Evolutionary conservation across 2,113 vertebrate genomes (phyloP).

Genomic region (Bufo bufo): DNA sequence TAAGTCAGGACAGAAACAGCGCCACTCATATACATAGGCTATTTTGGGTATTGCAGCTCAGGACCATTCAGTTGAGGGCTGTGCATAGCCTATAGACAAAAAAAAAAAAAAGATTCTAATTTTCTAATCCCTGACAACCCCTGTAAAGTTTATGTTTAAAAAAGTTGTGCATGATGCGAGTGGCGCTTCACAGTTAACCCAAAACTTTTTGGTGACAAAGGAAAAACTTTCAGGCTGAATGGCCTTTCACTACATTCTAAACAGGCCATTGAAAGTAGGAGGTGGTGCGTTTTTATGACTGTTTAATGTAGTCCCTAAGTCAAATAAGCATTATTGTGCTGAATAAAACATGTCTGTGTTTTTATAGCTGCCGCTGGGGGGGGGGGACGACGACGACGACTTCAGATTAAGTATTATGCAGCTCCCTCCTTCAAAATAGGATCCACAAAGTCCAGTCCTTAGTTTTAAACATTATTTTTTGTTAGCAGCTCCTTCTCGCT

Average conservation of each 20-base stretch:
- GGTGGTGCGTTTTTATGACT: constrained; percentile 57
- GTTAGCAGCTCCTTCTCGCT: constrained; percentile 5
- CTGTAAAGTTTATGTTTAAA: no score
- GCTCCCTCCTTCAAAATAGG: neutral
- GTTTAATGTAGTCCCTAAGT: constrained; percentile 58
- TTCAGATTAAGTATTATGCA: constrained; percentile 28
- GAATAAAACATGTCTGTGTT: constrained; percentile 55
- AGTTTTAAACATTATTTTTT: neutral
- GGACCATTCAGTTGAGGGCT: no score
- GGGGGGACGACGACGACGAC: neutral
- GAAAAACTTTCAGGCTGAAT: constrained; percentile 38
- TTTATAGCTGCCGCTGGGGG: constrained; percentile 48
- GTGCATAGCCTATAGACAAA: no score
- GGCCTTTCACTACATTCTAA: constrained; percentile 34
- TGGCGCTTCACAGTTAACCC: neutral
- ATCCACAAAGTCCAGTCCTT: constrained; percentile 16
- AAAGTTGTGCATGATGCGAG: neutral
- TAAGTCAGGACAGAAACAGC: no score
- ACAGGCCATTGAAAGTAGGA: constrained; percentile 38
- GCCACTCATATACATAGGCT: no score
- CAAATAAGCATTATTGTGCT: constrained; percentile 57
- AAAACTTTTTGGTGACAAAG: constrained; percentile 34
- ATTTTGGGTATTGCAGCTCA: no score
- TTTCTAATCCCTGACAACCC: no score
- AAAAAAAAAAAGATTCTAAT: no score